Conservation (phyloP, 2,888 invertebrate genomes). For the Drosophila quinaria region DNA sequence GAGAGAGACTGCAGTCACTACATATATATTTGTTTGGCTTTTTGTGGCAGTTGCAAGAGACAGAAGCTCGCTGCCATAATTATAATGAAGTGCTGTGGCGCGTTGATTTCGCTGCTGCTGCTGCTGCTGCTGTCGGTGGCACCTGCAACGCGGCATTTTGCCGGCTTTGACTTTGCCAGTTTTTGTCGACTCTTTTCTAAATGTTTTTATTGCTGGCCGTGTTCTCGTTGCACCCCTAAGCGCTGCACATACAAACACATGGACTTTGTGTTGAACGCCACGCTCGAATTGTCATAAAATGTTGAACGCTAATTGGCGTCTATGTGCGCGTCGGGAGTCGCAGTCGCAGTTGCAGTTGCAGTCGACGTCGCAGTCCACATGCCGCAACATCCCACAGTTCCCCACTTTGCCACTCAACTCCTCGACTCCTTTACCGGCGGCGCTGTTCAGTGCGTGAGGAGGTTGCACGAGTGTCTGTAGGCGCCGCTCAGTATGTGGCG, state of each 20-base stretch:
- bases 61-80: constrained; percentile 65
- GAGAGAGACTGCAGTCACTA: constrained; percentile 8
- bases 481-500: constrained; percentile 66
- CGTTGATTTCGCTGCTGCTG: constrained; percentile 50
- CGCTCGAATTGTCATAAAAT: constrained; percentile 82
- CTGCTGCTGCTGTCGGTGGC: constrained; percentile 37
- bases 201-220: constrained; percentile 18
- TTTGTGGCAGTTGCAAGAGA: constrained; percentile 44
- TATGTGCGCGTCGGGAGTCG: constrained; percentile 60
- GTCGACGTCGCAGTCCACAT: background rate
- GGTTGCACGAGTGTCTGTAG: constrained; percentile 42
- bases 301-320: constrained; percentile 82
- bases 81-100: constrained; percentile 76
- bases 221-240: constrained; percentile 65
- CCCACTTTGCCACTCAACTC: background rate
- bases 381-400: constrained; percentile 6
- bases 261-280: constrained; percentile 41
- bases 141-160: constrained; percentile 45
- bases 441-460: constrained; percentile 65
- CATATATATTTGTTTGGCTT: constrained; percentile 17
- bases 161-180: constrained; percentile 22
- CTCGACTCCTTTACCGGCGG: constrained; percentile 2
- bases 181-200: background rate
- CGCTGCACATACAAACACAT: constrained; percentile 27
- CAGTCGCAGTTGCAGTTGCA: constrained; percentile 25